Percentiles rank a stretch among this genome's conserved stretches.
Conservation (phyloP, 2,113 vertebrate genomes). For the Poeciliopsis prolifica region DNA sequence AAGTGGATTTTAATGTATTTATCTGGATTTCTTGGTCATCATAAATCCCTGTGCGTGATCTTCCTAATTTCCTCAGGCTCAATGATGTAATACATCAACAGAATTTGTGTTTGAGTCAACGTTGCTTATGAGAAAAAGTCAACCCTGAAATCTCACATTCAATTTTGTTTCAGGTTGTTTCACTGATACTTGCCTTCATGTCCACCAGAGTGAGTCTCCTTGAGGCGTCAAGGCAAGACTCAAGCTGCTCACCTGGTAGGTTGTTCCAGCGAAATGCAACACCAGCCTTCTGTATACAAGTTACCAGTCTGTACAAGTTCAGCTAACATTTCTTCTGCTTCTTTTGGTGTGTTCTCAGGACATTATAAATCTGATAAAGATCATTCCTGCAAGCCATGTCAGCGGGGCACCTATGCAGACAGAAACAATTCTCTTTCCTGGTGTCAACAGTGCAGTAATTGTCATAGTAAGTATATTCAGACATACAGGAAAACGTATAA, state of each 20-base stretch:
- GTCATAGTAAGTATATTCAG: neutral
- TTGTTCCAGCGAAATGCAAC: neutral
- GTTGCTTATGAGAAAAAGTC: too few species aligned
- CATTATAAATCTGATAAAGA: neutral
- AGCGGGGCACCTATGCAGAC: fast-evolving
- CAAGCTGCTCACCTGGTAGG: conserved; percentile 32
- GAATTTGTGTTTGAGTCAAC: too few species aligned
- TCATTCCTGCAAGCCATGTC: conserved; percentile 37
- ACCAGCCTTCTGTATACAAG: neutral
- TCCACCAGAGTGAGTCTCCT: neutral
- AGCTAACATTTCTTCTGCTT: neutral
- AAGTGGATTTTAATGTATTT: neutral
- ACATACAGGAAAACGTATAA: neutral
- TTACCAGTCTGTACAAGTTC: neutral
- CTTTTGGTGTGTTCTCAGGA: conserved; percentile 28
- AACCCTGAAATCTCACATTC: neutral
- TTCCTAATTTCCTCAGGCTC: neutral
- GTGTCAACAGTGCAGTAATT: fast-evolving
- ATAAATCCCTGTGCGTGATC: neutral
- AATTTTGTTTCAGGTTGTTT: conserved; percentile 45
- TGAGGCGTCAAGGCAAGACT: neutral
- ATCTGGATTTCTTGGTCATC: neutral
- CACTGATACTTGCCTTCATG: conserved; percentile 24
- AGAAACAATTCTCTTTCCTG: fast-evolving
- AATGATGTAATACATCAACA: neutral